Evolutionary conservation across 2,113 vertebrate genomes (phyloP).

Genomic region (Cricetomys ansorgei): DNA sequence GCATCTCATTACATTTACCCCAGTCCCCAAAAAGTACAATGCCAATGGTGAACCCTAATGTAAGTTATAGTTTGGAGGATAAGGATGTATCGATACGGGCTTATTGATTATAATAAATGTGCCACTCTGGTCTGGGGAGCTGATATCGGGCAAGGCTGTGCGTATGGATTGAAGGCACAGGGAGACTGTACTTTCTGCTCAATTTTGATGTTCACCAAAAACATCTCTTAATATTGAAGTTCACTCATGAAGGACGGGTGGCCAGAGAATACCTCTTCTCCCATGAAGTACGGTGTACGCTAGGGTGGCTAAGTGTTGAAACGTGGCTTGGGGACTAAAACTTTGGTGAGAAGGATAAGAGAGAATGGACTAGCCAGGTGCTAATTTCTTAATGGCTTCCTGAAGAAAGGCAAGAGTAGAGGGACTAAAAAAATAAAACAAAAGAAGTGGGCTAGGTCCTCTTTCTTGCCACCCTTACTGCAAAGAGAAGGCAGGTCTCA

Average conservation of each 20-base stretch:
- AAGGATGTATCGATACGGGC: not conserved
- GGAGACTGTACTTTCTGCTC: not conserved
- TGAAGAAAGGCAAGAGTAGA: accelerated
- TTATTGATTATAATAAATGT: not conserved
- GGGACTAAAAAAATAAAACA: not conserved
- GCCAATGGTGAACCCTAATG: not conserved
- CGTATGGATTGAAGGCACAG: accelerated
- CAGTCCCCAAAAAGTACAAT: not conserved
- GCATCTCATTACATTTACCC: not conserved
- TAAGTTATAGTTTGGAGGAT: not conserved
- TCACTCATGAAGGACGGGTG: not conserved
- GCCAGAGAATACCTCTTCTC: not conserved
- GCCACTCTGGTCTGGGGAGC: not conserved
- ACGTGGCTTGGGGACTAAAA: accelerated
- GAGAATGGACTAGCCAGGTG: not conserved
- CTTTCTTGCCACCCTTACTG: not conserved
- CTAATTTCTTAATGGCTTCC: not conserved
- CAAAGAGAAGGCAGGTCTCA: slow-evolving; percentile 19
- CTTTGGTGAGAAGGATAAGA: accelerated
- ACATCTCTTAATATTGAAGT: not conserved
- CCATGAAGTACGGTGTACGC: not conserved
- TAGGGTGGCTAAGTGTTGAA: not conserved
- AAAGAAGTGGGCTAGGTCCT: not conserved
- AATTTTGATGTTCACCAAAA: slow-evolving; percentile 4
- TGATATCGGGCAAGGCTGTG: not conserved